Evolutionary conservation across 2,888 invertebrate species (phyloP).

Genomic region (Zonitis immaculata): DNA sequence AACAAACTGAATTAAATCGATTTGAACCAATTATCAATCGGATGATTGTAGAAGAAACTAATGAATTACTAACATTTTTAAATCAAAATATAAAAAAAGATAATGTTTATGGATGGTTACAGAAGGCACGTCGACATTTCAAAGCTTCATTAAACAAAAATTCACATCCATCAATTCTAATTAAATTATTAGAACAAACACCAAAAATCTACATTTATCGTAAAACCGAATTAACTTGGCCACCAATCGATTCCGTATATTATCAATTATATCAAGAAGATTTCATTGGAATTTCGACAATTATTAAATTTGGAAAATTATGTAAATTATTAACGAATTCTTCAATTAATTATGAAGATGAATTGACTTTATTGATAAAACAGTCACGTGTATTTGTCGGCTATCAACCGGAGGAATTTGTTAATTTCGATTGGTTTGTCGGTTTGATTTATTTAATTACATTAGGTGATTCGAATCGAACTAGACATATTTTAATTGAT

Average conservation of each 20-base stretch:
- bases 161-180: constrained; percentile 18
- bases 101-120: constrained; percentile 20
- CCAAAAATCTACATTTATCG: constrained; percentile 12
- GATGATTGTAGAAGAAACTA: neutral
- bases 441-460: constrained; percentile 26
- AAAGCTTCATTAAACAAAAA: constrained; percentile 14
- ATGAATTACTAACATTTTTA: constrained; percentile 7
- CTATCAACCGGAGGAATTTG: constrained; percentile 21
- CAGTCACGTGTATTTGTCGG: constrained; percentile 24
- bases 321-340: constrained; percentile 12
- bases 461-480: constrained; percentile 16
- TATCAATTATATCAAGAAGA: constrained; percentile 19
- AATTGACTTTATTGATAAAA: constrained; percentile 23
- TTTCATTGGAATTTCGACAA: constrained; percentile 13
- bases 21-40: neutral
- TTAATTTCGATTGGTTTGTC: constrained; percentile 30
- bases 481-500: constrained; percentile 13
- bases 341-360: constrained; percentile 14
- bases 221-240: constrained; percentile 16
- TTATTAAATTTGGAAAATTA: constrained; percentile 24
- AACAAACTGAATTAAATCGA: neutral
- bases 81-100: neutral
- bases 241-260: constrained; percentile 12
- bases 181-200: constrained; percentile 18
- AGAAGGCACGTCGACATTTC: constrained; percentile 22